Conservation (phyloP, 2,888 invertebrate species). For the Drosophila peninsularis region DNA sequence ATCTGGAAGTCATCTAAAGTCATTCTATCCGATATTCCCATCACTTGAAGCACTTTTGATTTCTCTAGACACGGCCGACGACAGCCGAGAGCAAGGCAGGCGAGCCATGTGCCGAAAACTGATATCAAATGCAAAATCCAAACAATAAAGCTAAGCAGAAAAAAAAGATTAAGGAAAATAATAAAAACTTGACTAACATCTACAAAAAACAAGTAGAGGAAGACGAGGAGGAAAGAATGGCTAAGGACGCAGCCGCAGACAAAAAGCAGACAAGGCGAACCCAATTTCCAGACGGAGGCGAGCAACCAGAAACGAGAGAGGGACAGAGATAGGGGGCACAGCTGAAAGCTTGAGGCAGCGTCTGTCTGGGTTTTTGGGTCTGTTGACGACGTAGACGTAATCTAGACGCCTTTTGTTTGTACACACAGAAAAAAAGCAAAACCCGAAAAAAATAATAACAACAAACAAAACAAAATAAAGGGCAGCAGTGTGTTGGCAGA, state of each 20-base stretch:
- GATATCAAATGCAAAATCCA: slow-evolving; percentile 73
- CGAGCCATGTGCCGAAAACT: slow-evolving; percentile 51
- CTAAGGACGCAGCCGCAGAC: slow-evolving; percentile 54
- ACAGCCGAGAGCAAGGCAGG: slow-evolving; percentile 12
- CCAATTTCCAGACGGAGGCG: slow-evolving; percentile 27
- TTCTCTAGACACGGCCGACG: not conserved
- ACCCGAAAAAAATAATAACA: slow-evolving; percentile 27
- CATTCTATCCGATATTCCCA: slow-evolving; percentile 1
- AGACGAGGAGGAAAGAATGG: slow-evolving; percentile 22
- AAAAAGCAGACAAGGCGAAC: slow-evolving; percentile 57
- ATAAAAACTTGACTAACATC: slow-evolving; percentile 72
- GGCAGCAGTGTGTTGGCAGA: slow-evolving; percentile 19
- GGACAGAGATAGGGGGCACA: not conserved
- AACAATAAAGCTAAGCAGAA: slow-evolving; percentile 61
- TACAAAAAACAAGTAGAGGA: slow-evolving; percentile 36
- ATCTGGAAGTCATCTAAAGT: not conserved
- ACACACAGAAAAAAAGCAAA: slow-evolving; percentile 19
- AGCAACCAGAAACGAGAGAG: slow-evolving; percentile 4
- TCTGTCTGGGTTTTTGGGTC: slow-evolving; percentile 29
- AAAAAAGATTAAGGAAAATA: slow-evolving; percentile 25
- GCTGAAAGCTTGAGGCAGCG: slow-evolving; percentile 27
- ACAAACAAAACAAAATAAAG: slow-evolving; percentile 41
- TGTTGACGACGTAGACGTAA: slow-evolving; percentile 59
- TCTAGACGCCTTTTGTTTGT: slow-evolving; percentile 70
- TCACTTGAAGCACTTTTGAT: slow-evolving; percentile 10